Evolutionary conservation across 2,888 invertebrate species (phyloP).

Genomic region (Cartodere bifasciata): DNA sequence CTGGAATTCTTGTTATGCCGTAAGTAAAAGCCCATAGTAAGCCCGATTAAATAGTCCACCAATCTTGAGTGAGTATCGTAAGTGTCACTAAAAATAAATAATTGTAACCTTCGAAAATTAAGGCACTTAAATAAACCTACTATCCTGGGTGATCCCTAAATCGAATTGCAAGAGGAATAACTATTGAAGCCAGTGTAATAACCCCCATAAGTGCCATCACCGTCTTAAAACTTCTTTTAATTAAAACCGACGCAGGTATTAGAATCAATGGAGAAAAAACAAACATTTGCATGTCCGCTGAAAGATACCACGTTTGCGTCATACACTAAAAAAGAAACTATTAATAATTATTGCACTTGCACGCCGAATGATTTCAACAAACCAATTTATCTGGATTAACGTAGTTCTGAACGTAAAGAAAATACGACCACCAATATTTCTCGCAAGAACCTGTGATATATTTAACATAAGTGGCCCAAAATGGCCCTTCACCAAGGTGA

Average conservation of each 20-base stretch:
- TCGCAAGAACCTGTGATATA: slow-evolving; percentile 20
- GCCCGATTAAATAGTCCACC: slow-evolving; percentile 18
- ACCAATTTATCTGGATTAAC: too few relatives aligned
- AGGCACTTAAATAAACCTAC: too few relatives aligned
- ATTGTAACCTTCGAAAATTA: too few relatives aligned
- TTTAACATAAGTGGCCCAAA: slow-evolving; percentile 24
- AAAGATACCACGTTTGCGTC: slow-evolving; percentile 29
- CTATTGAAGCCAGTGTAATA: slow-evolving; percentile 3
- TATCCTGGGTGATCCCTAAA: too few relatives aligned
- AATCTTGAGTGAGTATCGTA: slow-evolving; percentile 18
- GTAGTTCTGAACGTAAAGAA: slow-evolving; percentile 35
- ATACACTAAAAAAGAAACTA: slow-evolving; percentile 24
- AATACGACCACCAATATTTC: slow-evolving; percentile 30
- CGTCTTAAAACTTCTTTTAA: slow-evolving; percentile 15
- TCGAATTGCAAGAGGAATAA: slow-evolving; percentile 2
- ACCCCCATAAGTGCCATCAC: slow-evolving; percentile 15
- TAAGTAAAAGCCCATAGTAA: too few relatives aligned
- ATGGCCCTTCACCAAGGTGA: slow-evolving; percentile 34
- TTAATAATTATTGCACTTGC: slow-evolving; percentile 1
- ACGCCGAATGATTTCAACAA: too few relatives aligned
- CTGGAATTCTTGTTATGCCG: too few relatives aligned
- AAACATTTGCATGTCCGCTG: slow-evolving; percentile 31
- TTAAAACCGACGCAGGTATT: slow-evolving; percentile 20
- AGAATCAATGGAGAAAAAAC: slow-evolving; percentile 26
- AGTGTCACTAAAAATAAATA: slow-evolving; percentile 6